Percentiles rank a stretch among this genome's conserved stretches.
phyloP scores from a whole-genome alignment of 2,888 invertebrate genomes.

The Agrotis puta region DNA sequence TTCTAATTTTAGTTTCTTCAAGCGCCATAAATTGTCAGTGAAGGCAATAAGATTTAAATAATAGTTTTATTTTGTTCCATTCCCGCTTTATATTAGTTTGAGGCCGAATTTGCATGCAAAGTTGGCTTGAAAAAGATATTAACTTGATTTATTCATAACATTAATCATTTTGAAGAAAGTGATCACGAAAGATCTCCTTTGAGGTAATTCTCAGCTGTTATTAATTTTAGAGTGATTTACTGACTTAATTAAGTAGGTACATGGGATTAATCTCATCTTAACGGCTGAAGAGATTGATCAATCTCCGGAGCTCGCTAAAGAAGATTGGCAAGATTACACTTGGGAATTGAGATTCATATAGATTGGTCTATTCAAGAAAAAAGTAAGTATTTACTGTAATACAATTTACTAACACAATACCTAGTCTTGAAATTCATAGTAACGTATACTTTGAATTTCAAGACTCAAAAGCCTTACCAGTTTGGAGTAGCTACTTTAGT shows the following conservation, averaged over 20 bases:
- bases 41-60: constrained; percentile 33
- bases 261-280: constrained; percentile 22
- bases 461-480: background rate
- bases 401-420: too few species aligned
- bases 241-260: constrained; percentile 38
- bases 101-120: constrained; percentile 47
- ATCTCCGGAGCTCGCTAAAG: background rate
- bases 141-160: constrained; percentile 47
- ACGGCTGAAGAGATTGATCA: background rate
- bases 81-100: constrained; percentile 11
- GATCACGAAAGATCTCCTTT: constrained; percentile 24
- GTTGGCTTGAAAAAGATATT: constrained; percentile 45
- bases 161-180: constrained; percentile 49
- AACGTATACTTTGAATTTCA: background rate
- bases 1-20: constrained; percentile 21
- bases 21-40: constrained; percentile 17
- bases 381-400: too few species aligned
- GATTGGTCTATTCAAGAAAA: too few species aligned
- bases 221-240: constrained; percentile 28
- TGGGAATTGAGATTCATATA: background rate
- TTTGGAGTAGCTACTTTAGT: background rate
- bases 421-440: too few species aligned
- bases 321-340: constrained; percentile 19
- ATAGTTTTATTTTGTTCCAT: constrained; percentile 35
- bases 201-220: constrained; percentile 31